Evolutionary conservation across 1,140 invertebrate genomes (phyloP), one percentile per base, ranked within the genome.

Genomic region (Drosophila biarmipes): DNA sequence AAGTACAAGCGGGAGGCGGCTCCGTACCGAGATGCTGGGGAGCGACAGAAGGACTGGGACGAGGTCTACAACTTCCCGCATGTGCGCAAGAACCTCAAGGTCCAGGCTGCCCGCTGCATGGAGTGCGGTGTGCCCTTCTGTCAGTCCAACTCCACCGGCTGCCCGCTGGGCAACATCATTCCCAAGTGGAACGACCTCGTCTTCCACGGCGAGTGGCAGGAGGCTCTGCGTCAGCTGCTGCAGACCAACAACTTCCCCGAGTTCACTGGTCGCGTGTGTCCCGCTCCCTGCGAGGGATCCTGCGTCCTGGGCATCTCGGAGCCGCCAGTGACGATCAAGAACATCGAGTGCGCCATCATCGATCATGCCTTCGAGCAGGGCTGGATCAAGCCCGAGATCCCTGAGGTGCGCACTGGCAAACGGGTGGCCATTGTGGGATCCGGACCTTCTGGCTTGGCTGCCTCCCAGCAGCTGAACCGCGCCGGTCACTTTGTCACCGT

Each of bases 221-320:
- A 99, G 92, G 99, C 99, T n/a, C 93, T 99, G 1, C 95, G 96
- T 73, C 98, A 99, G 82, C 94, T 99, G 27, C 93, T 99, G 58
- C 98, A 99, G 92, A 99, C 99, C 2, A 99, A 99, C 91, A 99
- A 99, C 91, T 99, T 99, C 93, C 99, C 99, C 42, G 99, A 99
- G 93, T 99, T 99, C 91, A 99, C 98, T 49, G 99, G 99, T 4
- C 94, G 99, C 85, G 98, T 99, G 10, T 99, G 99, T 92, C 99
- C 99, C 11, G 98, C 99, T 14, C 99, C 99, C 4, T 99, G 99
- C 93, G 99, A 99, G 94, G 98, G 98, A 45, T 97, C 98, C 3
- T 99, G 99, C 93, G 98, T 99, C 15, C 92, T 99, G 52, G 98
- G 98, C 31, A 99, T 99, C 85, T 98, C 97, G 45, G 96, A 98